Evolutionary conservation across 2,888 invertebrate genomes (phyloP).

Genomic region (Meliscaeva auricollis): DNA sequence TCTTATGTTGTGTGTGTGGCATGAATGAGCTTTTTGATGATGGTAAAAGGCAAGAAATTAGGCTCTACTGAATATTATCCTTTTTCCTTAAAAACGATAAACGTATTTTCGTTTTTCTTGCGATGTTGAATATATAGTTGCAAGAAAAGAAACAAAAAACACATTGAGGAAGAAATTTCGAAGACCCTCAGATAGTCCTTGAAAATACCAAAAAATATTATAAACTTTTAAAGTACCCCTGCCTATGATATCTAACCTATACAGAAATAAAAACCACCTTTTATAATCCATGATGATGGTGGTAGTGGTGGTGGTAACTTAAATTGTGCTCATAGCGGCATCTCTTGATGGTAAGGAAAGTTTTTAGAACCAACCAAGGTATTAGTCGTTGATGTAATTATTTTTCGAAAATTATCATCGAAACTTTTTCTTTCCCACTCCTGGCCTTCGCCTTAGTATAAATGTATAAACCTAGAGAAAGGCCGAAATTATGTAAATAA

Average conservation of each 20-base stretch:
- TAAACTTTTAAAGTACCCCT: slow-evolving; percentile 60
- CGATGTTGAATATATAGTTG: not conserved
- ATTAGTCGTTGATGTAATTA: slow-evolving; percentile 75
- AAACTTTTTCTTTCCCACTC: slow-evolving; percentile 60
- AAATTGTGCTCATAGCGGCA: slow-evolving; percentile 53
- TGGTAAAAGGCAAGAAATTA: slow-evolving; percentile 21
- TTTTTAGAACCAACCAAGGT: slow-evolving; percentile 56
- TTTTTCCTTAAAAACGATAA: slow-evolving; percentile 23
- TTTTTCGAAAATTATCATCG: slow-evolving; percentile 75
- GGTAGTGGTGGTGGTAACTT: slow-evolving; percentile 19
- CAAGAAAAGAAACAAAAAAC: not conserved
- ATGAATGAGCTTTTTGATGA: slow-evolving; percentile 25
- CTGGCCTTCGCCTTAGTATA: not conserved
- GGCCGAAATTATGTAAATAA: slow-evolving; percentile 70
- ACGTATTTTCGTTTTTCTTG: slow-evolving; percentile 32
- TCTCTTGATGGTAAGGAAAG: slow-evolving; percentile 37
- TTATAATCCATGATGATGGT: slow-evolving; percentile 20
- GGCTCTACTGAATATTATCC: slow-evolving; percentile 44
- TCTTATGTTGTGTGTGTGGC: slow-evolving; percentile 44
- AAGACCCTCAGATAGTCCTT: slow-evolving; percentile 7
- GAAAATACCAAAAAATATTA: slow-evolving; percentile 7
- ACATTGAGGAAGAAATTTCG: slow-evolving; percentile 23
- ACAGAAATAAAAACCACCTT: slow-evolving; percentile 36
- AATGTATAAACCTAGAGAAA: not conserved
- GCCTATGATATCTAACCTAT: slow-evolving; percentile 1